These are phyloP conservation scores for Busseola fusca DNA, from an alignment of 2,888 invertebrate genomes.

Conservation along the genomic window DNA sequence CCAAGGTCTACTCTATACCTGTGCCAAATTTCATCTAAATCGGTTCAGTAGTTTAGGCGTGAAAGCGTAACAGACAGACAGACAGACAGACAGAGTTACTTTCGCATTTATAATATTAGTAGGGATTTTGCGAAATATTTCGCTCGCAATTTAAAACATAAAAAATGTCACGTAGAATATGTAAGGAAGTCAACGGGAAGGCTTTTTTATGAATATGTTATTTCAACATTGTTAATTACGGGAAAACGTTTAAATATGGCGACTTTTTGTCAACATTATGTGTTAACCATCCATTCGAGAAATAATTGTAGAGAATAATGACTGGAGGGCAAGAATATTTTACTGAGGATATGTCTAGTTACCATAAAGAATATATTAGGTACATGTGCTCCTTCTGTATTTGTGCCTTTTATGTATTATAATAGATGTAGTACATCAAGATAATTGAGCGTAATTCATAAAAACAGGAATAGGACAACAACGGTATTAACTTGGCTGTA, in stretches of 20 bases:
- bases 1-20: no score
- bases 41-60: no score
- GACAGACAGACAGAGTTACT: no score
- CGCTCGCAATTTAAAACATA: constrained; percentile 46
- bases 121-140: constrained; percentile 58
- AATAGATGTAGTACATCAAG: constrained; percentile 55
- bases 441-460: constrained; percentile 46
- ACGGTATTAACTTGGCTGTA: constrained; percentile 23
- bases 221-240: constrained; percentile 49
- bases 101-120: no score
- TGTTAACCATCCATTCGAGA: constrained; percentile 8
- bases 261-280: constrained; percentile 37
- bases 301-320: constrained; percentile 20
- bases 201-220: constrained; percentile 46
- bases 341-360: constrained; percentile 18
- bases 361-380: constrained; percentile 17
- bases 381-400: constrained; percentile 6
- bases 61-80: no score
- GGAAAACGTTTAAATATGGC: constrained; percentile 35
- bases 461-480: constrained; percentile 33
- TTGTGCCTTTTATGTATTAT: constrained; percentile 24
- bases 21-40: no score
- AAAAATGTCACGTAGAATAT: constrained; percentile 50
- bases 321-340: constrained; percentile 9
- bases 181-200: constrained; percentile 46